Percentiles rank a stretch among this genome's conserved stretches.
Evolutionary conservation across 1,140 invertebrate genomes (phyloP).

Genomic region (Drosophila subpulchrella): DNA sequence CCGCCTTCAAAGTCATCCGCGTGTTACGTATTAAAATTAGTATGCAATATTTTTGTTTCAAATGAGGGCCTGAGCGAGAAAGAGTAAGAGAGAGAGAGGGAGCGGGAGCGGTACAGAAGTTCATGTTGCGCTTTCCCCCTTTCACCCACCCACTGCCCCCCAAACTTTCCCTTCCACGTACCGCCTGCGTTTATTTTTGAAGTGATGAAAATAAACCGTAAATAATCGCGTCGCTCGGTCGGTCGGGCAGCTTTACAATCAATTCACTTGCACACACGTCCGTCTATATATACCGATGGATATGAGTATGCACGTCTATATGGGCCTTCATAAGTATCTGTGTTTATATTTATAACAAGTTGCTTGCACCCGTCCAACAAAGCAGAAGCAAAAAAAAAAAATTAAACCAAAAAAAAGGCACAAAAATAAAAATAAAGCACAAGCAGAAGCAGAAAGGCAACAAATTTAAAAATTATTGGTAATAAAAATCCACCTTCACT

Average conservation of each 20-base stretch:
- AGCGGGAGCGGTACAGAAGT: slow-evolving; percentile 35
- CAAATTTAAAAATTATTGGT: slow-evolving; percentile 82
- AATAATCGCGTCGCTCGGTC: slow-evolving; percentile 71
- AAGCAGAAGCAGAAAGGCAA: slow-evolving; percentile 48
- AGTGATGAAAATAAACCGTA: slow-evolving; percentile 82
- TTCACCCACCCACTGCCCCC: slow-evolving; percentile 5
- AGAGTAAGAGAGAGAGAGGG: background rate
- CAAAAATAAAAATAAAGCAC: slow-evolving; percentile 24
- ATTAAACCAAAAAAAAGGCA: background rate
- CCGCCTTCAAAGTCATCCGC: slow-evolving; percentile 68
- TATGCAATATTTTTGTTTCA: slow-evolving; percentile 79
- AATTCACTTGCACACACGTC: slow-evolving; percentile 76
- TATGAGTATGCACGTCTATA: slow-evolving; percentile 32
- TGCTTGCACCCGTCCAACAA: slow-evolving; percentile 71
- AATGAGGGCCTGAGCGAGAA: slow-evolving; percentile 28
- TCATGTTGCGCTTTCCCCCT: slow-evolving; percentile 59
- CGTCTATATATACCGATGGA: slow-evolving; percentile 41
- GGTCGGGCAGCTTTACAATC: slow-evolving; percentile 72
- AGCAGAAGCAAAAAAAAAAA: slow-evolving; percentile 29
- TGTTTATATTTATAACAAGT: slow-evolving; percentile 82
- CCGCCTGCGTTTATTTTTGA: slow-evolving; percentile 71
- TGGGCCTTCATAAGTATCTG: slow-evolving; percentile 52
- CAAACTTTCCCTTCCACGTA: background rate
- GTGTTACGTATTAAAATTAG: slow-evolving; percentile 83
- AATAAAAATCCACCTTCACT: slow-evolving; percentile 78